Percentiles rank a stretch among this genome's conserved stretches.
These are phyloP conservation scores for Rallus limicola DNA, from an alignment of 2,113 vertebrate genomes.

Conservation along the genomic window DNA sequence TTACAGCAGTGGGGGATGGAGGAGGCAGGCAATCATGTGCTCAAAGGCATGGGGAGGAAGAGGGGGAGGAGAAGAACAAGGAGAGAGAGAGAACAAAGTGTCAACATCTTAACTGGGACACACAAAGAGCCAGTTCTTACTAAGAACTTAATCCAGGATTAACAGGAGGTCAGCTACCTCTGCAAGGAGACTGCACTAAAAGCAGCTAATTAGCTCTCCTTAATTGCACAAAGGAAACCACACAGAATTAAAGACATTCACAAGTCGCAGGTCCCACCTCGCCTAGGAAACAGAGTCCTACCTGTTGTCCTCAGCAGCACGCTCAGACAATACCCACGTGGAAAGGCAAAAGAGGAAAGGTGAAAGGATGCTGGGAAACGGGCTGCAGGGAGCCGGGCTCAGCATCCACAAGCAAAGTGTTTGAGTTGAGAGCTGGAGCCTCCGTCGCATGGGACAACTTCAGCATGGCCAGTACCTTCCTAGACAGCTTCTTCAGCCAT, in stretches of 20 bases:
- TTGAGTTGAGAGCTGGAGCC: not conserved
- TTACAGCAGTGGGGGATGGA: not conserved
- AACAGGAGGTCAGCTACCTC: slow-evolving; percentile 74
- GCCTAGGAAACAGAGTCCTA: not conserved
- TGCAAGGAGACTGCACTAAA: slow-evolving; percentile 65
- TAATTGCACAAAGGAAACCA: slow-evolving; percentile 36
- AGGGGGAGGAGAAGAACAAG: slow-evolving; percentile 38
- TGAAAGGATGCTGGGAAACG: not conserved
- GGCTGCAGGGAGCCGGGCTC: not conserved
- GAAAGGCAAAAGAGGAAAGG: not conserved
- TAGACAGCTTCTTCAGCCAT: not conserved
- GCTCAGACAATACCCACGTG: not conserved
- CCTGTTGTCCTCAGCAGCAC: not conserved
- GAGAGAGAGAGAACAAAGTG: slow-evolving; percentile 42
- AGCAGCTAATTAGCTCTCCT: slow-evolving; percentile 64
- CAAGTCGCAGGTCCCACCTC: not conserved
- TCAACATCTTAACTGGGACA: slow-evolving; percentile 77
- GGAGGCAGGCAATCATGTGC: slow-evolving; percentile 30
- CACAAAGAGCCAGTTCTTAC: slow-evolving; percentile 59
- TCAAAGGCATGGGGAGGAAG: slow-evolving; percentile 15
- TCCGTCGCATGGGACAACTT: not conserved
- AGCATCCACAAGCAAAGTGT: not conserved
- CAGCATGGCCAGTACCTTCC: not conserved
- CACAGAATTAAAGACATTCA: slow-evolving; percentile 3
- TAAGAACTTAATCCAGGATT: slow-evolving; percentile 82